Evolutionary conservation across 2,888 invertebrate species (phyloP).

Genomic region (Agrotis clavis): DNA sequence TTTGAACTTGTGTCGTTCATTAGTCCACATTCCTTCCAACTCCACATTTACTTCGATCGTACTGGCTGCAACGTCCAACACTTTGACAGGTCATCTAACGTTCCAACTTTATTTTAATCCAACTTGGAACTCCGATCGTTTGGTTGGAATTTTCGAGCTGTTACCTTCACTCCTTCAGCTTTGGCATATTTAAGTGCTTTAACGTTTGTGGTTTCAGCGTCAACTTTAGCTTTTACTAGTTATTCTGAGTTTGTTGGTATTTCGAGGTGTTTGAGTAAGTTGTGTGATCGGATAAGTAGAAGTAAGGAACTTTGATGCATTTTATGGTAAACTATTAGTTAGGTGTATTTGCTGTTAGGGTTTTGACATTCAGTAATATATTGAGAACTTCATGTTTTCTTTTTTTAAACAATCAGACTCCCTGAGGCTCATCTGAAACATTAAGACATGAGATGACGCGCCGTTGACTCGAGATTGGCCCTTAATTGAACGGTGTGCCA

Average conservation of each 20-base stretch:
- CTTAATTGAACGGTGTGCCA: too few relatives aligned
- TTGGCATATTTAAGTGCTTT: slow-evolving; percentile 48
- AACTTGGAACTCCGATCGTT: slow-evolving; percentile 44
- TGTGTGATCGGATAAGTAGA: not conserved
- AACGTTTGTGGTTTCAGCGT: slow-evolving; percentile 26
- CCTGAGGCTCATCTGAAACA: too few relatives aligned
- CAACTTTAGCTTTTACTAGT: slow-evolving; percentile 7
- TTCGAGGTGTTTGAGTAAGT: not conserved
- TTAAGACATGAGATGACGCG: too few relatives aligned
- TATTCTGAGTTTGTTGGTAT: slow-evolving; percentile 5
- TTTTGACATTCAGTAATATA: too few relatives aligned
- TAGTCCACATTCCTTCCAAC: not conserved
- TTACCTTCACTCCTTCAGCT: slow-evolving; percentile 46
- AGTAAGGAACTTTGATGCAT: not conserved
- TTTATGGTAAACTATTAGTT: too few relatives aligned
- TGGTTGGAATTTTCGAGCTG: slow-evolving; percentile 45
- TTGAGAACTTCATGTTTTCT: too few relatives aligned
- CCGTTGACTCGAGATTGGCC: too few relatives aligned
- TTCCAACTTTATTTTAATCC: slow-evolving; percentile 58
- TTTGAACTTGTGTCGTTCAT: slow-evolving; percentile 14
- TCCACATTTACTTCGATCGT: slow-evolving; percentile 13
- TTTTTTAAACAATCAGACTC: too few relatives aligned
- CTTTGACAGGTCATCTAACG: slow-evolving; percentile 49
- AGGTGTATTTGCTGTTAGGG: too few relatives aligned
- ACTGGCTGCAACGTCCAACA: slow-evolving; percentile 21